A percentile compares a stretch with the other conserved stretches of the same genome.
Conservation (phyloP, 2,797 vertebrate species). For the Emys orbicularis region DNA sequence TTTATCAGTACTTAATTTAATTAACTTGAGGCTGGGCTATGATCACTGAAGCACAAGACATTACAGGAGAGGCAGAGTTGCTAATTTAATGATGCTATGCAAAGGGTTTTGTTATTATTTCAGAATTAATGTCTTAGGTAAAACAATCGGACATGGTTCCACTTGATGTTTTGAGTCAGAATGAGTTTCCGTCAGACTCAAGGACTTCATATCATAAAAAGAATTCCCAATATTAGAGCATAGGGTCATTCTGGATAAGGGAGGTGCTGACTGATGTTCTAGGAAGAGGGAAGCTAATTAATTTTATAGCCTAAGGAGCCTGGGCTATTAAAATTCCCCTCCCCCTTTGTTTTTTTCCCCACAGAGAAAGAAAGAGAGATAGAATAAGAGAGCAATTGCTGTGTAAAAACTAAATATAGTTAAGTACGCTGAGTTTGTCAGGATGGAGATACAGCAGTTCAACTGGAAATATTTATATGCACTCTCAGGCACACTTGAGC, state of each 20-base stretch:
- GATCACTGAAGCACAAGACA: neutral
- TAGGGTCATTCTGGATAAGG: neutral
- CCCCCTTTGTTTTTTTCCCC: constrained; percentile 26
- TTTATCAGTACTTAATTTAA: neutral
- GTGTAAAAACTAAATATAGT: neutral
- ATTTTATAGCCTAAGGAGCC: constrained; percentile 27
- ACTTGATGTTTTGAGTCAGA: neutral
- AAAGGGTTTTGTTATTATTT: neutral
- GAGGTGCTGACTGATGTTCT: constrained; percentile 24
- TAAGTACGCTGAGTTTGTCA: neutral
- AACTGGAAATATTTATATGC: constrained; percentile 38
- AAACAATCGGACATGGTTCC: neutral
- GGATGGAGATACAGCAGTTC: constrained; percentile 43
- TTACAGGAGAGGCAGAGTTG: neutral
- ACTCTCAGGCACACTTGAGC: constrained; percentile 55
- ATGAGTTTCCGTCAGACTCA: neutral
- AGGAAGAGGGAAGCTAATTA: constrained; percentile 41
- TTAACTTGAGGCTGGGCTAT: neutral
- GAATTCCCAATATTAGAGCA: neutral
- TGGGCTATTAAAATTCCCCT: constrained; percentile 19
- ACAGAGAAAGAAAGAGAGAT: constrained; percentile 74
- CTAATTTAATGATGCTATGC: neutral
- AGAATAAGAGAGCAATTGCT: constrained; percentile 55
- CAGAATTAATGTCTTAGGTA: neutral
- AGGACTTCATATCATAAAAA: constrained; percentile 13